These are phyloP conservation scores for Thera obeliscata DNA, from an alignment of 2,888 invertebrate species.

Conservation along the genomic window DNA sequence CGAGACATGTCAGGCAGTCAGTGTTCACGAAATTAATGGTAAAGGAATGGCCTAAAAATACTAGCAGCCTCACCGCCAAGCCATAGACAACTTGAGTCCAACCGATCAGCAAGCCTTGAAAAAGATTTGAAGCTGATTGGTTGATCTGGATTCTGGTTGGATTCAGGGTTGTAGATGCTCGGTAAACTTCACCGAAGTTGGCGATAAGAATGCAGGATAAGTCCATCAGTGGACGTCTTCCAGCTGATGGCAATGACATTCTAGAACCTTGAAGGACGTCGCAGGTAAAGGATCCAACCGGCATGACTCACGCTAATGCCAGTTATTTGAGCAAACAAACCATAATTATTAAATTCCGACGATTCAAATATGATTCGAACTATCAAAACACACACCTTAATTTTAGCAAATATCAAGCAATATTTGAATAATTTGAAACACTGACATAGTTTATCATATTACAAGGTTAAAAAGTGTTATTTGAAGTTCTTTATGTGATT, in stretches of 20 bases:
- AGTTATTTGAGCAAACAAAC: conserved; percentile 16
- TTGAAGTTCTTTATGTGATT: conserved; percentile 3
- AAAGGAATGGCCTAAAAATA: too few relatives aligned
- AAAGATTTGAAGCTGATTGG: too few relatives aligned
- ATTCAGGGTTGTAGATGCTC: too few relatives aligned
- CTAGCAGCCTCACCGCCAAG: too few relatives aligned
- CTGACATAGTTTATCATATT: conserved; percentile 4
- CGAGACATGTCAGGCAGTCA: too few relatives aligned
- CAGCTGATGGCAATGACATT: conserved; percentile 8
- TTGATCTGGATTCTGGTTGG: too few relatives aligned
- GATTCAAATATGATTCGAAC: too few relatives aligned
- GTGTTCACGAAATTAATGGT: too few relatives aligned
- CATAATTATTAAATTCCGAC: conserved; percentile 22
- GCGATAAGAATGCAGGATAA: not conserved
- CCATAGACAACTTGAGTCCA: too few relatives aligned
- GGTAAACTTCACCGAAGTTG: too few relatives aligned
- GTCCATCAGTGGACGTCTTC: not conserved
- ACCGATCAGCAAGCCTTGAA: too few relatives aligned
- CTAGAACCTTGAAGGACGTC: conserved; percentile 12
- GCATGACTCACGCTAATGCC: conserved; percentile 10
- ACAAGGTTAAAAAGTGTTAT: conserved; percentile 13
- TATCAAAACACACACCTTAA: not conserved
- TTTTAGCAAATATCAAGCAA: conserved; percentile 6
- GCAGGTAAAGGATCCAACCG: conserved; percentile 11
- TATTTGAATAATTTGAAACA: conserved; percentile 3